Conservation (phyloP, 92 coral and sea anemone species). For the Virgularia gustaviana region DNA sequence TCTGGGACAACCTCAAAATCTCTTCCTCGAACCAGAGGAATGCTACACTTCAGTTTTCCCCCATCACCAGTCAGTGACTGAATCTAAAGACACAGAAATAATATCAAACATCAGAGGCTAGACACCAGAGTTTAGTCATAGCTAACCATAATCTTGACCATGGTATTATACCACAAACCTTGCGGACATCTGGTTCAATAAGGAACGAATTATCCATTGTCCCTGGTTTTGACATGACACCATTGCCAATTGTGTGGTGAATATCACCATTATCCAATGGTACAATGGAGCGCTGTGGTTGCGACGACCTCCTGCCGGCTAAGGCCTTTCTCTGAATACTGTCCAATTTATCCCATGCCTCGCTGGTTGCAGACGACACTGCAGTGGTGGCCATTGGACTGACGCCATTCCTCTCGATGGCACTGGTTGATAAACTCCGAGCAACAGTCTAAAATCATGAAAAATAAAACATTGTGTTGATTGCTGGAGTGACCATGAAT, state of each 20-base stretch:
- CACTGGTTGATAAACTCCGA: conserved; percentile 90
- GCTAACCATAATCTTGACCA: neutral
- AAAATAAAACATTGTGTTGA: neutral
- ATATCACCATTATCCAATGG: conserved; percentile 61
- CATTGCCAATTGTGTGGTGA: conserved; percentile 61
- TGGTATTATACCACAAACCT: conserved; percentile 48
- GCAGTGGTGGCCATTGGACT: conserved; percentile 57
- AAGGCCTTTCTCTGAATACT: conserved; percentile 56
- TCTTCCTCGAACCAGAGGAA: conserved; percentile 88
- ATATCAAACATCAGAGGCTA: neutral
- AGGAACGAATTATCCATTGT: conserved; percentile 78
- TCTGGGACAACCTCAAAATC: conserved; percentile 96
- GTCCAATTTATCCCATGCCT: conserved; percentile 61
- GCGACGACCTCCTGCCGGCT: conserved; percentile 72
- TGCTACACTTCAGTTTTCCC: conserved; percentile 76
- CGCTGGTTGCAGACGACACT: conserved; percentile 55
- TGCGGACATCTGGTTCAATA: conserved; percentile 76
- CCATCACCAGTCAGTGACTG: conserved; percentile 86
- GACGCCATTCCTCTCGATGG: conserved; percentile 70
- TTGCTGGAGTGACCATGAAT: neutral
- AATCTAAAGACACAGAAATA: conserved; percentile 58
- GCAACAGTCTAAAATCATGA: conserved; percentile 36
- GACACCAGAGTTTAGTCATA: neutral
- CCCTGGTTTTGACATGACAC: conserved; percentile 53
- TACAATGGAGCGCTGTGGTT: conserved; percentile 65